phyloP scores from a whole-genome alignment of 2,113 vertebrate genomes.

The Engystomops pustulosus region DNA sequence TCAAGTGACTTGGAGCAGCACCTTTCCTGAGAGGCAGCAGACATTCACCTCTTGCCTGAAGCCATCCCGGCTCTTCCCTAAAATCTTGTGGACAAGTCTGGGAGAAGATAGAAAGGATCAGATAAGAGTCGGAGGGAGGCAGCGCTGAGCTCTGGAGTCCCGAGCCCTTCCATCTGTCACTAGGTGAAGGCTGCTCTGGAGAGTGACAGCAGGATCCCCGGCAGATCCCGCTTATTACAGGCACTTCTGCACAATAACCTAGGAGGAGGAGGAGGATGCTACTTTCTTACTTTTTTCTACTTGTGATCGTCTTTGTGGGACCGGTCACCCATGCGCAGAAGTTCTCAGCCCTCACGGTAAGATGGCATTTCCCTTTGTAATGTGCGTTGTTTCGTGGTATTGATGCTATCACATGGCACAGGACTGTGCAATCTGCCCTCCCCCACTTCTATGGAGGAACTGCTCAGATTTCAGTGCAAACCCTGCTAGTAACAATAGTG shows the following conservation, averaged over 20 bases:
- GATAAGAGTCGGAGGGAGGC: constrained; percentile 16
- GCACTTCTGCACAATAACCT: background rate
- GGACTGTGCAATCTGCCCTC: constrained; percentile 24
- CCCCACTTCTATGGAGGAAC: constrained; percentile 46
- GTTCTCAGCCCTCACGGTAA: constrained; percentile 46
- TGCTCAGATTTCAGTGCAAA: constrained; percentile 27
- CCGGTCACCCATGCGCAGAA: constrained; percentile 33
- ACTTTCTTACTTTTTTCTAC: background rate
- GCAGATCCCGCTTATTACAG: background rate
- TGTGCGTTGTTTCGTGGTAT: background rate
- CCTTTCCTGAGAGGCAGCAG: constrained; percentile 34
- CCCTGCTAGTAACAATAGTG: background rate
- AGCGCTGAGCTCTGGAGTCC: constrained; percentile 23
- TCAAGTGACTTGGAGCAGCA: constrained; percentile 36
- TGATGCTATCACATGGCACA: constrained; percentile 6
- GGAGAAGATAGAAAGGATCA: too few species aligned
- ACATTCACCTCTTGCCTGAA: constrained; percentile 18
- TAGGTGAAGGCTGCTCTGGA: constrained; percentile 1
- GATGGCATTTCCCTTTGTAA: background rate
- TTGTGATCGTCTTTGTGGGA: constrained; percentile 29
- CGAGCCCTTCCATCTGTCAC: constrained; percentile 5
- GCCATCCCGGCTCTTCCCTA: constrained; percentile 15
- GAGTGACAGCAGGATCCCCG: constrained; percentile 37
- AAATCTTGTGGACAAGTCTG: constrained; percentile 30
- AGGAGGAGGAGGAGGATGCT: constrained; percentile 36